phyloP scores from a whole-genome alignment of 1,140 invertebrate genomes.

The Rhizoglyphus robini region DNA sequence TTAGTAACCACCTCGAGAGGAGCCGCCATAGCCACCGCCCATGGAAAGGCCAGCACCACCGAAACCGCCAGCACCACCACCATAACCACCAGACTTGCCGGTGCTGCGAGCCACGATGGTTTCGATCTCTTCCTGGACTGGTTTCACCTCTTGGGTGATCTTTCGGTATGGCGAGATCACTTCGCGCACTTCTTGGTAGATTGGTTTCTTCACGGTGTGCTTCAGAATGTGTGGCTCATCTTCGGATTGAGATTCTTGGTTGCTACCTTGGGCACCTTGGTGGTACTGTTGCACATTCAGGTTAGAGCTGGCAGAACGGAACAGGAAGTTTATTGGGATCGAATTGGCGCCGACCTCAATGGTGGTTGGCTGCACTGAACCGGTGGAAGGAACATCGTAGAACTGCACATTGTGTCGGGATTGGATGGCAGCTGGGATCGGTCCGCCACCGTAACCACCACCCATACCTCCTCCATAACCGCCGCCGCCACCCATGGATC shows the following conservation, averaged over 20 bases:
- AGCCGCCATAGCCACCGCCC: not conserved
- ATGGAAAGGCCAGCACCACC: not conserved
- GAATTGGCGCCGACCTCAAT: conserved; percentile 18
- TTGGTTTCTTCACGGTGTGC: not conserved
- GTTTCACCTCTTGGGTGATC: not conserved
- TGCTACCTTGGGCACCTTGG: conserved; percentile 6
- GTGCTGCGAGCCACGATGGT: not conserved
- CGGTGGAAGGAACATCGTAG: conserved; percentile 10
- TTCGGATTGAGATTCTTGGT: not conserved
- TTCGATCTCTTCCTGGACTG: not conserved
- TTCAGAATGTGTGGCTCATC: conserved; percentile 10
- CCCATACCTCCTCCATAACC: not conserved
- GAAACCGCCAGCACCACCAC: not conserved
- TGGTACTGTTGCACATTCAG: conserved; percentile 19
- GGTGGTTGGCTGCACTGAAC: conserved; percentile 1
- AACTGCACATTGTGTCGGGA: conserved; percentile 1
- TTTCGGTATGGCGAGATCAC: not conserved
- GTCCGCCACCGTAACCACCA: conserved; percentile 4
- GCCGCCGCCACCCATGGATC: not conserved
- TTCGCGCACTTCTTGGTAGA: not conserved
- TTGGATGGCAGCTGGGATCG: conserved; percentile 9
- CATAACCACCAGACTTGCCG: not conserved
- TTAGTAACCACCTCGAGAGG: not conserved
- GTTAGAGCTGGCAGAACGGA: conserved; percentile 16
- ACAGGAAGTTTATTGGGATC: conserved; percentile 18